Evolutionary conservation across 2,888 invertebrate species (phyloP), one percentile per base, ranked within the genome.

Genomic region (Leptopterna dolabrata): DNA sequence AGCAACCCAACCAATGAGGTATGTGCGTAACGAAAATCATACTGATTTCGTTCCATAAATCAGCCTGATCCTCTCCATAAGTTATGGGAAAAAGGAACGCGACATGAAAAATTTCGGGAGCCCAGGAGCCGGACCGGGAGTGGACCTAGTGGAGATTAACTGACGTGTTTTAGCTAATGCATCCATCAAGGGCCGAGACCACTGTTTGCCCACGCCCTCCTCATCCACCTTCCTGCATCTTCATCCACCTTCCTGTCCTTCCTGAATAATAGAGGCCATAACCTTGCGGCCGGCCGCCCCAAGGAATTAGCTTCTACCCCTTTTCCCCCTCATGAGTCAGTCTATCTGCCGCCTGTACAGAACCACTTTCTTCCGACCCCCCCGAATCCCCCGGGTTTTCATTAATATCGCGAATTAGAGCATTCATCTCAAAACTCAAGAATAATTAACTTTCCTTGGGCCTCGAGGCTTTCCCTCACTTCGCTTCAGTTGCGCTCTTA

Each of bases 351-450:
- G 81, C 55, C 55, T 51, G 51, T 45, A 41, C 45, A 63, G 63
- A 51, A 24, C 55, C 63, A 30, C 70, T 78, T 78, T 78, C 78
- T 43, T 78, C 78, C 63, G 14, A 41, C 45, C 63, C 63, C 24
- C 83, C 27, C 78, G n/a, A 9, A 24, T 45, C 78, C 43, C n/a
- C 78, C 19, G 45, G 78, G 45, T 47, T 83, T 83, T 70, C 83
- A 83, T 83, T 83, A 83, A 83, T 83, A 83, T 83, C 83, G 30
- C 19, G 83, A 83, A 83, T 83, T 83, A 83, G 83, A 83, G 70
- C 83, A 83, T 83, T 83, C 70, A 83, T 83, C 83, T 43, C 83
- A 83, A 81, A 83, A 83, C 83, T 83, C 83, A 70, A 83, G 83
- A 83, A 83, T 83, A 83, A 83, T 83, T 83, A 63, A 83, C 83